Conservation (phyloP, 2,888 invertebrate species). For the Catocala nupta region DNA sequence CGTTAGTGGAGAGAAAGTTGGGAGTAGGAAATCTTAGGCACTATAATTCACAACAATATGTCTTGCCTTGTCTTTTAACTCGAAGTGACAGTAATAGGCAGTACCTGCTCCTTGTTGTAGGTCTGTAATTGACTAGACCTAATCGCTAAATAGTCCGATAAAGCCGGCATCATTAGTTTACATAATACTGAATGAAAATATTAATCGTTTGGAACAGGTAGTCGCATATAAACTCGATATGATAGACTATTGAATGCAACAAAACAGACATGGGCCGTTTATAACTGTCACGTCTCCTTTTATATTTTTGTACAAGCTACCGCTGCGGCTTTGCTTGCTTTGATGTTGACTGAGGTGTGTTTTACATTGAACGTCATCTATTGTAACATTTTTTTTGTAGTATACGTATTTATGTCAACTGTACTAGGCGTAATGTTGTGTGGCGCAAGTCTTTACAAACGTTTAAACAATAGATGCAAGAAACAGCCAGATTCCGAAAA, state of each 20-base stretch:
- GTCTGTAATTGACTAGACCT: slow-evolving; percentile 7
- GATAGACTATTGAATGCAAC: not conserved
- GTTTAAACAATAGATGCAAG: no score
- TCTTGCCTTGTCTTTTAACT: slow-evolving; percentile 9
- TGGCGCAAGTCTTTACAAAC: no score
- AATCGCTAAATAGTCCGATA: slow-evolving; percentile 27
- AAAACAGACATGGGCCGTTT: not conserved
- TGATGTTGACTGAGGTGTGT: no score
- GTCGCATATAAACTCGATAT: not conserved
- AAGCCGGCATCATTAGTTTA: slow-evolving; percentile 24
- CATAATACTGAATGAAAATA: slow-evolving; percentile 11
- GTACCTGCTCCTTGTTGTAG: slow-evolving; percentile 7
- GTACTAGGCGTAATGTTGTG: no score
- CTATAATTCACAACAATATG: slow-evolving; percentile 24
- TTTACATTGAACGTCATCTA: no score
- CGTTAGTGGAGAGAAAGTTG: slow-evolving; percentile 8
- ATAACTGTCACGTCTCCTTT: not conserved
- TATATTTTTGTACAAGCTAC: not conserved
- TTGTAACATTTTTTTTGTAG: no score
- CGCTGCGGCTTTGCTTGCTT: not conserved
- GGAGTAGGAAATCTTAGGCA: slow-evolving; percentile 27
- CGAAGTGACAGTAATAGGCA: slow-evolving; percentile 11
- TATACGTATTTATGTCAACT: no score
- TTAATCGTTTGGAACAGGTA: slow-evolving; percentile 4
- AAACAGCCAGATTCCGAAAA: no score